These are phyloP conservation scores for Fistularia commersonii DNA, from an alignment of 2,797 vertebrate genomes.

Conservation along the genomic window DNA sequence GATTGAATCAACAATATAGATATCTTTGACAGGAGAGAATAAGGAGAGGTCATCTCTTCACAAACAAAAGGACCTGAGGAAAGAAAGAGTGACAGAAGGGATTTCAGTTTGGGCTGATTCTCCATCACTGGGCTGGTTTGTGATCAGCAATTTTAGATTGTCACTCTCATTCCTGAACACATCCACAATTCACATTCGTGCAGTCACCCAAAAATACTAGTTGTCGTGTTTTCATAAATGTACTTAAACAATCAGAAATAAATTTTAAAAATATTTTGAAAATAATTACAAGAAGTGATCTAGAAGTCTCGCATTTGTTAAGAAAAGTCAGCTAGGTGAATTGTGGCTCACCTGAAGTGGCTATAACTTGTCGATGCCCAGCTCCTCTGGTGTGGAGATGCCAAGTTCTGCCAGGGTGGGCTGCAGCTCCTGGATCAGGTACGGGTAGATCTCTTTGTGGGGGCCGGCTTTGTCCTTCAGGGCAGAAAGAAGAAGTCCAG, in stretches of 20 bases:
- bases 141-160: too few species aligned
- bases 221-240: too few species aligned
- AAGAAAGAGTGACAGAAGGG: conserved; percentile 8
- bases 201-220: too few species aligned
- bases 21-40: conserved; percentile 57
- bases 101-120: conserved; percentile 6
- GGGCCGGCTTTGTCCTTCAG: conserved; percentile 91
- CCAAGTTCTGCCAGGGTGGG: conserved; percentile 93
- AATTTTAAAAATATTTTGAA: too few species aligned
- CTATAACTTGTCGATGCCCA: conserved; percentile 90
- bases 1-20: conserved; percentile 63
- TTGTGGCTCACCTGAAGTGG: conserved; percentile 38
- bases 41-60: conserved; percentile 45
- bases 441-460: conserved; percentile 96
- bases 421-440: conserved; percentile 91
- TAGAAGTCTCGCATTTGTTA: too few species aligned
- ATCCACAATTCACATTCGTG: too few species aligned
- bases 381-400: conserved; percentile 94
- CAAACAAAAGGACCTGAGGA: conserved; percentile 47
- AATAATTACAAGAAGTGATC: too few species aligned
- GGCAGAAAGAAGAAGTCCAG: conserved; percentile 2
- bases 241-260: too few species aligned
- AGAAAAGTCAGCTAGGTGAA: too few species aligned
- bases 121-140: neutral
- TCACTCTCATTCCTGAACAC: too few species aligned